Conservation (phyloP, 1,140 invertebrate genomes). For the Meloidogyne chitwoodi region DNA sequence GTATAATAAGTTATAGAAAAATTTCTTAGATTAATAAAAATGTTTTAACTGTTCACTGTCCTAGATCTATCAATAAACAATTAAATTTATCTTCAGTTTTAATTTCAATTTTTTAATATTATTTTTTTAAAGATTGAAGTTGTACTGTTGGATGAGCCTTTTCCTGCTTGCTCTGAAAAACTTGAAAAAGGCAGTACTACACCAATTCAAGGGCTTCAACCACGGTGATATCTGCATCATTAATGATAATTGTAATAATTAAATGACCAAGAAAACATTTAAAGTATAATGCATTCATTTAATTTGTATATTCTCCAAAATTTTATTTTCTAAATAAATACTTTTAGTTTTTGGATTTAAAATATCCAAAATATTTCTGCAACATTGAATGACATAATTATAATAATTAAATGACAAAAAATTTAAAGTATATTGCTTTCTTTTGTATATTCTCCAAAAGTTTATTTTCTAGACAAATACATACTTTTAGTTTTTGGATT, state of each 20-base stretch:
- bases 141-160: constrained; percentile 32
- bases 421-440: background rate
- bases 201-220: background rate
- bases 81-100: background rate
- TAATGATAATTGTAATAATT: background rate
- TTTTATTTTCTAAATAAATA: background rate
- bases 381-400: background rate
- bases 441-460: background rate
- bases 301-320: background rate
- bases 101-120: background rate
- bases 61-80: too few relatives aligned
- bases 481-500: background rate
- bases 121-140: constrained; percentile 32
- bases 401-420: constrained; percentile 2
- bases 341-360: background rate
- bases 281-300: constrained; percentile 1
- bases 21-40: too few relatives aligned
- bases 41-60: too few relatives aligned
- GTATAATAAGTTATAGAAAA: too few relatives aligned
- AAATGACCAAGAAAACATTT: constrained; percentile 5
- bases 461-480: background rate
- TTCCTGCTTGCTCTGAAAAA: background rate
- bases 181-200: constrained; percentile 13
- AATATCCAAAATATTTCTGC: too few relatives aligned
- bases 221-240: background rate